Evolutionary conservation across 2,888 invertebrate species (phyloP).

Genomic region (Parascotia fuliginaria): DNA sequence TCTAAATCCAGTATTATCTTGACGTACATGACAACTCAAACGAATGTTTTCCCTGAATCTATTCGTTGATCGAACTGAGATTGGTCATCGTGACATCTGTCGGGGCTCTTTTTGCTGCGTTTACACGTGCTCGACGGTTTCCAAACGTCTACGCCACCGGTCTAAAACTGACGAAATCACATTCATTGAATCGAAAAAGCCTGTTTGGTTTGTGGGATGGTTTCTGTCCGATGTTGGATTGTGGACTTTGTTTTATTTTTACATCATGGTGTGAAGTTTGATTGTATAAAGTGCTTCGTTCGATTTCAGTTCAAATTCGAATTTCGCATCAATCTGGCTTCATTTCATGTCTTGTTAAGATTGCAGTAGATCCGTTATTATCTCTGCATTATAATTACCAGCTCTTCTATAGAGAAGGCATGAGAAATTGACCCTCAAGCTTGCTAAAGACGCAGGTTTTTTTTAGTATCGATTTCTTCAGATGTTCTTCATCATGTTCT

Average conservation of each 20-base stretch:
- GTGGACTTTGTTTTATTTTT: background rate
- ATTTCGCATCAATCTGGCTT: too few species aligned
- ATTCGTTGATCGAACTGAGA: conserved; percentile 14
- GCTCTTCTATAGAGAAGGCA: too few species aligned
- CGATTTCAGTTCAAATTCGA: too few species aligned
- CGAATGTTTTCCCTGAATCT: conserved; percentile 7
- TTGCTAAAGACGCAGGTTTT: too few species aligned
- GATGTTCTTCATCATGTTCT: too few species aligned
- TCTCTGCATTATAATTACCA: too few species aligned
- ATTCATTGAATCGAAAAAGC: conserved; percentile 1
- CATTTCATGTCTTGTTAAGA: too few species aligned
- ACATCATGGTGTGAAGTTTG: background rate
- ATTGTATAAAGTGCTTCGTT: too few species aligned
- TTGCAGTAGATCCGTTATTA: too few species aligned
- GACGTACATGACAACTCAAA: background rate
- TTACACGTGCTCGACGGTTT: conserved; percentile 13
- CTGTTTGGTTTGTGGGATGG: conserved; percentile 1
- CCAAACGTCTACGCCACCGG: conserved; percentile 6
- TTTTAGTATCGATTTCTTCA: too few species aligned
- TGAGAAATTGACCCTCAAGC: too few species aligned
- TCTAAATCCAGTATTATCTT: background rate
- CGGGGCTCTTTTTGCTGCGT: conserved; percentile 10
- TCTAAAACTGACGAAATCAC: background rate
- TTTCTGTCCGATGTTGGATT: background rate
- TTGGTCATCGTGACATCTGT: conserved; percentile 13